Conservation (phyloP, 2,113 vertebrate genomes). For the Pollachius pollachius region DNA sequence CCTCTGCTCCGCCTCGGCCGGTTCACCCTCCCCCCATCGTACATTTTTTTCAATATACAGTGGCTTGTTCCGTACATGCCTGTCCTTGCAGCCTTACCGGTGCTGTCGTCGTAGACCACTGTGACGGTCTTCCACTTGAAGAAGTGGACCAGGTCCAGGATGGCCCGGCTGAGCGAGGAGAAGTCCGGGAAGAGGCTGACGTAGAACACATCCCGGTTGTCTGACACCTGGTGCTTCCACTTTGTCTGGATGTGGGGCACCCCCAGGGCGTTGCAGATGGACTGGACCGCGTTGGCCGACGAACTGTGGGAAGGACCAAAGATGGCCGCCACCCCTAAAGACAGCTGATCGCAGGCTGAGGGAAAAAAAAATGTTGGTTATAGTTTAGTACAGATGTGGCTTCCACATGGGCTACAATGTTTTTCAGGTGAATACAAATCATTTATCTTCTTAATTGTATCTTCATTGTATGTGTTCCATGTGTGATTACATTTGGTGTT, state of each 20-base stretch:
- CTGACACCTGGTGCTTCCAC: constrained; percentile 98
- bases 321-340: constrained; percentile 97
- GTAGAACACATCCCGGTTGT: constrained; percentile 97
- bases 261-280: constrained; percentile 96
- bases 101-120: constrained; percentile 98
- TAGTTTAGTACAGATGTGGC: too few relatives aligned
- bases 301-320: constrained; percentile 98
- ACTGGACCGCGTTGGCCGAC: constrained; percentile 98
- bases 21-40: too few relatives aligned
- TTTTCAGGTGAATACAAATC: too few relatives aligned
- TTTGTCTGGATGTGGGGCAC: constrained; percentile 98
- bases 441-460: too few relatives aligned
- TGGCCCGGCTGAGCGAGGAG: constrained; percentile 96
- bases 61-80: too few relatives aligned
- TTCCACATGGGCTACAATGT: too few relatives aligned
- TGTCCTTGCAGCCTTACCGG: constrained; percentile 78
- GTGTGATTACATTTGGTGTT: too few relatives aligned
- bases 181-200: constrained; percentile 98
- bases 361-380: neutral
- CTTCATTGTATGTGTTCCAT: too few relatives aligned
- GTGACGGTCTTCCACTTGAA: constrained; percentile 99
- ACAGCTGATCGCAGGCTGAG: constrained; percentile 98
- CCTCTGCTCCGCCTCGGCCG: too few relatives aligned
- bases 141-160: constrained; percentile 97
- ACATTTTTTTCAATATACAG: too few relatives aligned